A percentile compares a stretch with the other conserved stretches of the same genome.
These are phyloP conservation scores for Arrhopalites spinosus DNA, from an alignment of 2,888 invertebrate species.

Conservation along the genomic window DNA sequence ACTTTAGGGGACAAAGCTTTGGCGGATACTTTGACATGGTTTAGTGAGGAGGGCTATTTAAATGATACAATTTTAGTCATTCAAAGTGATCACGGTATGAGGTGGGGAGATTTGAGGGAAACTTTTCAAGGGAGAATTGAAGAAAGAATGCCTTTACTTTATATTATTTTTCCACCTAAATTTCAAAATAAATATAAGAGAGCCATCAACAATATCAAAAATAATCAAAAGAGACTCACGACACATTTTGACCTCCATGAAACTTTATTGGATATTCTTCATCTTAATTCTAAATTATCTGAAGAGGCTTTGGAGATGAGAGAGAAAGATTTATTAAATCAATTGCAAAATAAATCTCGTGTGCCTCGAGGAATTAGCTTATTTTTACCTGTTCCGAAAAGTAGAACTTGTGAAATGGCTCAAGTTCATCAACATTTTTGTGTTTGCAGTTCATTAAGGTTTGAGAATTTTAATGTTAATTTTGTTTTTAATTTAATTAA, in stretches of 20 bases:
- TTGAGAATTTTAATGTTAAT: constrained; percentile 59
- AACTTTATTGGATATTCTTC: constrained; percentile 47
- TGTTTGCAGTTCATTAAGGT: constrained; percentile 74
- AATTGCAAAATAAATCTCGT: background rate
- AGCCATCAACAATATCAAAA: constrained; percentile 68
- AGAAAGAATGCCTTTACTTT: constrained; percentile 82
- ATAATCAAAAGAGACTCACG: constrained; percentile 63
- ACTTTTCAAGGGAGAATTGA: constrained; percentile 81
- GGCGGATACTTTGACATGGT: constrained; percentile 64
- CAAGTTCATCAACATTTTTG: constrained; percentile 85
- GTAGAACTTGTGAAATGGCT: constrained; percentile 77
- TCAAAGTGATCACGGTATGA: constrained; percentile 87
- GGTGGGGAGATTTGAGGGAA: constrained; percentile 81
- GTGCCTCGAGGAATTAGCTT: constrained; percentile 71
- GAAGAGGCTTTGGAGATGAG: constrained; percentile 6
- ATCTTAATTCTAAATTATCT: background rate
- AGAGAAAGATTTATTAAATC: constrained; percentile 59
- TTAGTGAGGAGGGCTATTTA: constrained; percentile 65
- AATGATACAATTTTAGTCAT: constrained; percentile 71
- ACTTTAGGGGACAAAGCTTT: constrained; percentile 73
- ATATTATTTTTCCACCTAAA: constrained; percentile 73
- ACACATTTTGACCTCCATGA: constrained; percentile 78
- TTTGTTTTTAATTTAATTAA: background rate
- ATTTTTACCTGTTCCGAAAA: constrained; percentile 72
- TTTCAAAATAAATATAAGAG: constrained; percentile 68